Percentiles rank a stretch among this genome's conserved stretches.
Conservation (phyloP, 2,113 vertebrate genomes). For the Gymnogyps californianus region DNA sequence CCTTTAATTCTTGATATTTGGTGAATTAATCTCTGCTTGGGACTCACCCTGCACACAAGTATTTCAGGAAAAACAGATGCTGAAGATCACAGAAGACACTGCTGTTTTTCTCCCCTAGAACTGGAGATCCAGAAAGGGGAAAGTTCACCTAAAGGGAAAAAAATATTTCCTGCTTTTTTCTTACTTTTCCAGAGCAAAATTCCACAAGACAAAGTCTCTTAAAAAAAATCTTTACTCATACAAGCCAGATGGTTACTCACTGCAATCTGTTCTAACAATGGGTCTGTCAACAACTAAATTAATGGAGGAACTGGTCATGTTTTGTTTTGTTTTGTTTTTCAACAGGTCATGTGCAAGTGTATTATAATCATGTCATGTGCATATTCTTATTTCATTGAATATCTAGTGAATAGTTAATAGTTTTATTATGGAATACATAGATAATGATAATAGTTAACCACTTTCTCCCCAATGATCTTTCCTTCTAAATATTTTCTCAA, state of each 20-base stretch:
- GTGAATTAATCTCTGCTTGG: background rate
- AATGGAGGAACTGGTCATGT: background rate
- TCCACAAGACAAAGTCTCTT: background rate
- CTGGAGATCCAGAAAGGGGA: background rate
- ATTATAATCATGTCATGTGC: background rate
- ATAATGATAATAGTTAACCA: background rate
- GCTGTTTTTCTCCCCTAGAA: background rate
- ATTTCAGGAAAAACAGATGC: background rate
- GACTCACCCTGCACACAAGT: background rate
- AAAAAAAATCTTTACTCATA: background rate
- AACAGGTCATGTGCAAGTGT: background rate
- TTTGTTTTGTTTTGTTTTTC: background rate
- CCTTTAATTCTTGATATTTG: background rate
- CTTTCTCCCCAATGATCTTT: background rate
- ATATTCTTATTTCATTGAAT: background rate
- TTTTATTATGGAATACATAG: background rate
- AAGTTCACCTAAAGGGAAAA: background rate
- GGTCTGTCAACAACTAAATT: background rate
- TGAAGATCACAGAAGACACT: background rate
- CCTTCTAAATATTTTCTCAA: background rate
- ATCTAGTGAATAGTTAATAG: background rate
- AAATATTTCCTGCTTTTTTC: background rate
- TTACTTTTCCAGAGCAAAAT: background rate
- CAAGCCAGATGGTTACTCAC: background rate
- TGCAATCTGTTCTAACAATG: background rate